These are phyloP conservation scores for Erythrolamprus reginae DNA, from an alignment of 2,113 vertebrate species.

Conservation along the genomic window DNA sequence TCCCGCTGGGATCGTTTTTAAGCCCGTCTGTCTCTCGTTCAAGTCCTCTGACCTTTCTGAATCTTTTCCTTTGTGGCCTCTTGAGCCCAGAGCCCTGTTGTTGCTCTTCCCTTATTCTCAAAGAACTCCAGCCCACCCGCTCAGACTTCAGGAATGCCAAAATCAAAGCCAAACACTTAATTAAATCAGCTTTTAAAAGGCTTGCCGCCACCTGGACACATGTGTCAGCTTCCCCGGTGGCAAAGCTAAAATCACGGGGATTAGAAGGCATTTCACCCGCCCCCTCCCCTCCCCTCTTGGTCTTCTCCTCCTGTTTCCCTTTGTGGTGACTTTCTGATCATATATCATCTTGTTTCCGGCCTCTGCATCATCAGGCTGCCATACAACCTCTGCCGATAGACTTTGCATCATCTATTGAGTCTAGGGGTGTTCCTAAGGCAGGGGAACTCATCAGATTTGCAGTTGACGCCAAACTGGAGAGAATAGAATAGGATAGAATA, in stretches of 20 bases:
- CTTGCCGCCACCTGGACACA: constrained; percentile 40
- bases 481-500: no score
- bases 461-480: neutral
- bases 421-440: neutral
- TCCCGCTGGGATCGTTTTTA: neutral
- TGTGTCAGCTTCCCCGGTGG: constrained; percentile 51
- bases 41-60: constrained; percentile 1
- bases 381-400: rapidly evolving
- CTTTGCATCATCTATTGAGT: neutral
- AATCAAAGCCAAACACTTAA: constrained; percentile 62
- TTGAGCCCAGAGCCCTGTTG: neutral
- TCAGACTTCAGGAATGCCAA: constrained; percentile 16
- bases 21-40: neutral
- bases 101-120: neutral
- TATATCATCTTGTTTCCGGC: neutral
- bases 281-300: neutral
- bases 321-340: neutral
- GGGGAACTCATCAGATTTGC: neutral
- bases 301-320: neutral
- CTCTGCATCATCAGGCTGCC: neutral
- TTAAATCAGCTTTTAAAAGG: constrained; percentile 50
- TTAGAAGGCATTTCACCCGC: constrained; percentile 34
- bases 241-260: constrained; percentile 43
- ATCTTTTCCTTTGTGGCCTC: neutral
- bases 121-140: constrained; percentile 15